phyloP scores from a whole-genome alignment of 2,888 invertebrate species.

The Pachydiplax longipennis region DNA sequence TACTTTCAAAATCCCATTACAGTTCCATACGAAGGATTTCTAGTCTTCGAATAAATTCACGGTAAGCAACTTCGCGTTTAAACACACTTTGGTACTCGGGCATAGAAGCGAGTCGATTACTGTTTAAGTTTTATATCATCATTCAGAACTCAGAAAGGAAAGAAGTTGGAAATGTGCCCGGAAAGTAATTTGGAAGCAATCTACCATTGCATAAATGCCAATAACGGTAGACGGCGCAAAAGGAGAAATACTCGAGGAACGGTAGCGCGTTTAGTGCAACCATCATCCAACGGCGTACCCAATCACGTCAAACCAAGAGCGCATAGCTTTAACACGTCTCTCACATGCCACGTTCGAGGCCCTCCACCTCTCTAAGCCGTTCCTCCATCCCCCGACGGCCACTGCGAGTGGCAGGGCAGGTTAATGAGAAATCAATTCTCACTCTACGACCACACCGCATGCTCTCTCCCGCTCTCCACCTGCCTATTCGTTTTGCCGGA shows the following conservation, averaged over 20 bases:
- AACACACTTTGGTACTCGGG: too few species aligned
- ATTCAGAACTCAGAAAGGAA: neutral
- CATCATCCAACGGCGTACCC: constrained; percentile 24
- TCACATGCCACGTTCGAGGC: constrained; percentile 1
- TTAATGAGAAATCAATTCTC: constrained; percentile 47
- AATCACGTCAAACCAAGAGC: constrained; percentile 29
- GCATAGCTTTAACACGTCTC: constrained; percentile 34
- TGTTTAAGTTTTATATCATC: neutral
- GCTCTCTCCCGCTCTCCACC: neutral
- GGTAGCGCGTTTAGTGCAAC: constrained; percentile 11
- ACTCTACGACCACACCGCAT: constrained; percentile 42
- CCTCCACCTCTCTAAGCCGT: neutral
- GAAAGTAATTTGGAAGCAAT: neutral
- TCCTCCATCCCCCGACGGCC: neutral
- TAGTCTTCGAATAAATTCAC: too few species aligned
- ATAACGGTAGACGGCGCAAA: neutral
- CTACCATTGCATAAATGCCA: neutral
- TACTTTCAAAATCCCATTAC: too few species aligned
- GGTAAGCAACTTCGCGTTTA: too few species aligned
- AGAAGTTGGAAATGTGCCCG: neutral
- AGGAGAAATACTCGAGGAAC: neutral
- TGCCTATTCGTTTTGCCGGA: constrained; percentile 41
- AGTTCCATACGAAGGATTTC: too few species aligned
- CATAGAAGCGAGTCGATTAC: too few species aligned
- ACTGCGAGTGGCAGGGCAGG: constrained; percentile 7